A percentile compares a stretch with the other conserved stretches of the same genome.
phyloP scores from a whole-genome alignment of 2,888 invertebrate genomes.

The Thymelicus acteon region DNA sequence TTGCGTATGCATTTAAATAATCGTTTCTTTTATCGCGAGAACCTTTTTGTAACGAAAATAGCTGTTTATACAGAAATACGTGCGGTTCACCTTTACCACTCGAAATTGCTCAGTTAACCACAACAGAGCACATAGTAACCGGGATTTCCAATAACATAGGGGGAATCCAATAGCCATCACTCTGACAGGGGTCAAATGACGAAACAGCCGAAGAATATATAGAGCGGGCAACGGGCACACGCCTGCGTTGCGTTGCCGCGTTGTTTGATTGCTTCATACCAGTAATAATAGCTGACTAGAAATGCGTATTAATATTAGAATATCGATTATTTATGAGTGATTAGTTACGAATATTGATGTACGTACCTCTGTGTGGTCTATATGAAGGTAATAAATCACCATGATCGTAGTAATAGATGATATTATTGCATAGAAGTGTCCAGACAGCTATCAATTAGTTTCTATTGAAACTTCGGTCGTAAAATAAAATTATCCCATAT shows the following conservation, averaged over 20 bases:
- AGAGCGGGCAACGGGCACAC: conserved; percentile 12
- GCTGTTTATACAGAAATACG: background rate
- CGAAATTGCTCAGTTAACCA: conserved; percentile 67
- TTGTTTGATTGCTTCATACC: background rate
- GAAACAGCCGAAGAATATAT: conserved; percentile 48
- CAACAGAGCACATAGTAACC: conserved; percentile 58
- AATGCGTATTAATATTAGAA: background rate
- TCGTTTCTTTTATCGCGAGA: conserved; percentile 41
- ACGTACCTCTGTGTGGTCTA: background rate
- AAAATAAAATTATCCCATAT: background rate
- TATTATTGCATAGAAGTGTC: background rate
- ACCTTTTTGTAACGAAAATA: conserved; percentile 41
- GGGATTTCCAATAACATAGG: conserved; percentile 70
- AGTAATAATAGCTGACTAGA: background rate
- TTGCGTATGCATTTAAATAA: conserved; percentile 1
- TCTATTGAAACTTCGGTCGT: background rate
- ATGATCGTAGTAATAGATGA: conserved; percentile 2
- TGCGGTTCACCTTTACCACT: conserved; percentile 43
- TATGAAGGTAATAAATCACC: background rate
- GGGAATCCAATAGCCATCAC: conserved; percentile 68
- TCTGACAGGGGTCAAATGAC: conserved; percentile 74
- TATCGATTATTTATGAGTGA: background rate
- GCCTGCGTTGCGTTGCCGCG: too few relatives aligned
- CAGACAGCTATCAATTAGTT: background rate
- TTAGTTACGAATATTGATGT: background rate